A percentile compares a stretch with the other conserved stretches of the same genome.
Evolutionary conservation across 2,797 vertebrate species (phyloP).

Genomic region (Bradypodion pumilum): DNA sequence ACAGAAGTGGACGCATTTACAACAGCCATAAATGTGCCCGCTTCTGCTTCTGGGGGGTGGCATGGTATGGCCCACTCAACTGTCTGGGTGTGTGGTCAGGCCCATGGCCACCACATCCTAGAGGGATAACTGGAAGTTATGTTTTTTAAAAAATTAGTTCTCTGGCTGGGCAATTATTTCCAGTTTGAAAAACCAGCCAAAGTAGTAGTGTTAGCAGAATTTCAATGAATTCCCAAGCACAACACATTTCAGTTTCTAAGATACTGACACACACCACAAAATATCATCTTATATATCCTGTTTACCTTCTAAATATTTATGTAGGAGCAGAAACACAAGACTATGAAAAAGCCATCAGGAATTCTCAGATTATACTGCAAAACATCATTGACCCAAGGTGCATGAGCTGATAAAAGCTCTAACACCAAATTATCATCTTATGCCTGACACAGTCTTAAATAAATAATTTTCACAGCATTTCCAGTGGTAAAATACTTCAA

Average conservation of each 20-base stretch:
- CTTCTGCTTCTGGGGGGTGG: too few species aligned
- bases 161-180: not conserved
- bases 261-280: not conserved
- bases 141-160: conserved; percentile 7
- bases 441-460: not conserved
- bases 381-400: not conserved
- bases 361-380: not conserved
- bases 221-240: too few species aligned
- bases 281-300: not conserved
- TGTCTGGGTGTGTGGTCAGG: too few species aligned
- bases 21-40: too few species aligned
- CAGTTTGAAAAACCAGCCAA: not conserved
- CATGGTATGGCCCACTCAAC: too few species aligned
- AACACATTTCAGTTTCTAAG: not conserved
- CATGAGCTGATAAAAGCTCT: not conserved
- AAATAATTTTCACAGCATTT: not conserved
- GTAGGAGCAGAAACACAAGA: not conserved
- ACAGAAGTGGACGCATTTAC: too few species aligned
- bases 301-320: not conserved
- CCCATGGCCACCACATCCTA: too few species aligned
- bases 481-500: not conserved
- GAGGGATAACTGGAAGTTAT: not conserved
- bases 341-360: conserved; percentile 2
- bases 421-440: not conserved
- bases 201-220: not conserved